phyloP scores from a whole-genome alignment of 2,113 vertebrate genomes.

The Lycaon pictus region DNA sequence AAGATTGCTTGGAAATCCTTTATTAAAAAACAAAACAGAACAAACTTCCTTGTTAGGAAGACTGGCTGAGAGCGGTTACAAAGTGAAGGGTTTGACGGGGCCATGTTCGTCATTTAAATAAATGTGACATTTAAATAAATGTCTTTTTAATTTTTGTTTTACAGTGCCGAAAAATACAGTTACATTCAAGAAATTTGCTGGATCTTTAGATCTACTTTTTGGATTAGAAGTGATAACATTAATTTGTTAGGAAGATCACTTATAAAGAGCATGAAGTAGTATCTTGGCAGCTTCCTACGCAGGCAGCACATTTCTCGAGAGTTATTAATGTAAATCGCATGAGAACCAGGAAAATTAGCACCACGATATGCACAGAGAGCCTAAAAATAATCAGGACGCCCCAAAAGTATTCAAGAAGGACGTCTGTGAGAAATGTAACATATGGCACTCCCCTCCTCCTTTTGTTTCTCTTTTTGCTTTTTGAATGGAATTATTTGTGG shows the following conservation, averaged over 20 bases:
- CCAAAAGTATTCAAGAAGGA: not conserved
- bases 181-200: not conserved
- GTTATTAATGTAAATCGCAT: not conserved
- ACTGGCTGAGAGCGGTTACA: not conserved
- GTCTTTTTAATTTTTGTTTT: not conserved
- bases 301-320: not conserved
- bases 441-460: not conserved
- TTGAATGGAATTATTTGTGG: constrained; percentile 62
- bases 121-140: not conserved
- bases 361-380: rapidly evolving
- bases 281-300: not conserved
- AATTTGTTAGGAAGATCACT: not conserved
- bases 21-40: constrained; percentile 23
- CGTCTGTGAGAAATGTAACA: not conserved
- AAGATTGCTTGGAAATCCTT: constrained; percentile 14
- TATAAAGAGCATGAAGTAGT: not conserved
- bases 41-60: not conserved
- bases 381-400: not conserved
- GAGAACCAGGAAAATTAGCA: not conserved
- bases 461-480: constrained; percentile 20
- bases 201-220: not conserved
- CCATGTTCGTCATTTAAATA: not conserved
- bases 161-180: not conserved
- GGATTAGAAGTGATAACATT: not conserved
- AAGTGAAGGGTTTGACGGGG: not conserved